Conservation (phyloP, 2,113 vertebrate genomes). For the Oxygymnocypris stewartii region DNA sequence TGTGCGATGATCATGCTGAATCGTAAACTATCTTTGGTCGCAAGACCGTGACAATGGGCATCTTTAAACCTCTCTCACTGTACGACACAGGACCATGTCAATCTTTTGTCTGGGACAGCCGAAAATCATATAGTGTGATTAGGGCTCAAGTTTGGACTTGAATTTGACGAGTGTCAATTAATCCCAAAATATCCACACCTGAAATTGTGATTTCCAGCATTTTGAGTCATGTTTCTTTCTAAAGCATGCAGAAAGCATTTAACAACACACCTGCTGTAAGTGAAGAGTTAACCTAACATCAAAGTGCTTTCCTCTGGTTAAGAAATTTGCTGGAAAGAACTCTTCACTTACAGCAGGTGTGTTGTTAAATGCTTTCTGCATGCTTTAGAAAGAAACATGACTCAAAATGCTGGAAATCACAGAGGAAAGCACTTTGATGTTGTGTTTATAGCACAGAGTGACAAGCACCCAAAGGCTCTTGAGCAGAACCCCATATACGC, state of each 20-base stretch:
- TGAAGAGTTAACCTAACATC: slow-evolving; percentile 35
- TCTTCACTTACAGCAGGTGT: slow-evolving; percentile 41
- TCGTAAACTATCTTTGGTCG: no score
- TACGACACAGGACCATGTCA: no score
- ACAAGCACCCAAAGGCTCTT: no score
- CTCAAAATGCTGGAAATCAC: background rate
- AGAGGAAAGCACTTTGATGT: no score
- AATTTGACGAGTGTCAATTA: background rate
- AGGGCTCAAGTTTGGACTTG: background rate
- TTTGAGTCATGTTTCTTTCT: slow-evolving; percentile 19
- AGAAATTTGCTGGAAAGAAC: slow-evolving; percentile 30
- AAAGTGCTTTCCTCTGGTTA: slow-evolving; percentile 43
- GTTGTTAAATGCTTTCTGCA: slow-evolving; percentile 21
- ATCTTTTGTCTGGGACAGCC: no score
- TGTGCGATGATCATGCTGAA: no score
- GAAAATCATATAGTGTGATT: no score
- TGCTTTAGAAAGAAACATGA: slow-evolving; percentile 28
- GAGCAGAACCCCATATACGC: no score
- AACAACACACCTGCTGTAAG: slow-evolving; percentile 47
- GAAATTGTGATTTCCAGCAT: background rate
- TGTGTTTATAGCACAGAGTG: no score
- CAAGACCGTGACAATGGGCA: no score
- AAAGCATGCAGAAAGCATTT: slow-evolving; percentile 14
- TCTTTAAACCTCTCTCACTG: no score
- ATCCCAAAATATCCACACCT: background rate